Base-by-base conservation (phyloP, 2,888 invertebrate genomes). In the Allophyes oxyacanthae region DNA sequence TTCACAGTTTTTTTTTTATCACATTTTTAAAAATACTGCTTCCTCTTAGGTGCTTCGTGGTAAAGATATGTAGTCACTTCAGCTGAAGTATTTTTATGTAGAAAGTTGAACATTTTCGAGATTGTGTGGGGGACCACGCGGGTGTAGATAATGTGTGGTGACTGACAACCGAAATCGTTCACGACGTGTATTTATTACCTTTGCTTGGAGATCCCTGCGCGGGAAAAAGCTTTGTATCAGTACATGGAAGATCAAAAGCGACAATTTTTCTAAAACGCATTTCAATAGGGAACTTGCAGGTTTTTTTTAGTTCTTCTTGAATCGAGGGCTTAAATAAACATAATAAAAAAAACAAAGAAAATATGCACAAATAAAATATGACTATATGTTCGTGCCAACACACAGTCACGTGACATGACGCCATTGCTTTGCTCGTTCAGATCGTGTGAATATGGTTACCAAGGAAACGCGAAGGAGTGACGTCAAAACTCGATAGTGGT, bases 21-120 rank as follows among this genome's bases (percentile, higher is more conserved):
- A 91, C 90, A 92, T 89, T 87, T 90, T 88, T 88, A 79, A 84
- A 67, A 90, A 91, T 91, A 91, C 90, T 90, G 90, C 76, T 74
- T 79, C 79, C 81, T 82, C 83, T 83, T 83, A 81, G 83, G 83
- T 85, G 84, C 81, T 76, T 76, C 71, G 62, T 78, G 78, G 78
- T 76, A 77, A 78, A 79, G 81, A 79, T 82, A 75, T 79, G 75
- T 76, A 67, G 61, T 67, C 59, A 72, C 72, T 68, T 69, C 70
- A 33, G 61, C 34, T 55, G 66, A 68, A 74, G 48, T 48, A 60
- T 55, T 59, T 58, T 70, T 37, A 25, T 46, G 52, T 67, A 41
- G 57, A 66, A 68, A 63, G 64, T 78, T 78, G 74, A 79, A 75
- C 78, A 68, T 74, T 72, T 77, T 77, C 72, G 58, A 74, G 69